These are phyloP conservation scores for Hippocampus abdominalis DNA, from an alignment of 2,113 vertebrate genomes.

Conservation along the genomic window DNA sequence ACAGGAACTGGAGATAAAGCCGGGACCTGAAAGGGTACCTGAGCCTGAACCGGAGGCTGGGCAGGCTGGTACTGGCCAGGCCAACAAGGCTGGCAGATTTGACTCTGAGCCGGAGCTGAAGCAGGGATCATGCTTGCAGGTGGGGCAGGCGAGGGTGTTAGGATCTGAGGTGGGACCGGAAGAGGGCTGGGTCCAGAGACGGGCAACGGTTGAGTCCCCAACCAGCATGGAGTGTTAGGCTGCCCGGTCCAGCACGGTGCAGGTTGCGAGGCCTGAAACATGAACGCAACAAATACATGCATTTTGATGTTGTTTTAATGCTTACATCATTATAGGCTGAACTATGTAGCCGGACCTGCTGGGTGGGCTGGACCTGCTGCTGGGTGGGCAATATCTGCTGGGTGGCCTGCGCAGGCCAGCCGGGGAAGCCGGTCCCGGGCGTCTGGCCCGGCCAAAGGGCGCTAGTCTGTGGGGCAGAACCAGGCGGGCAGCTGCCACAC, in stretches of 20 bases:
- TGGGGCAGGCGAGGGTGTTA: slow-evolving; percentile 33
- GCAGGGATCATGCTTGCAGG: slow-evolving; percentile 18
- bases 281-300: neutral
- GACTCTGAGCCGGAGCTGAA: slow-evolving; percentile 15
- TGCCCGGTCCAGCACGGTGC: slow-evolving; percentile 60
- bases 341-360: neutral
- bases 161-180: slow-evolving; percentile 14
- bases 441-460: slow-evolving; percentile 54
- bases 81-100: slow-evolving; percentile 56
- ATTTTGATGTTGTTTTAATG: neutral
- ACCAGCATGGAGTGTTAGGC: slow-evolving; percentile 58
- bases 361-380: slow-evolving; percentile 7
- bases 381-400: slow-evolving; percentile 27
- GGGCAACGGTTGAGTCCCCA: slow-evolving; percentile 35
- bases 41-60: slow-evolving; percentile 42
- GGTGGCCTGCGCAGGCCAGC: slow-evolving; percentile 58
- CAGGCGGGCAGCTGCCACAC: slow-evolving; percentile 65
- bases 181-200: slow-evolving; percentile 9
- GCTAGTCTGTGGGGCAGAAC: slow-evolving; percentile 61
- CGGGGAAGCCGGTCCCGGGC: slow-evolving; percentile 33
- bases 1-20: slow-evolving; percentile 23
- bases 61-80: slow-evolving; percentile 43
- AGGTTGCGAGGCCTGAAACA: neutral
- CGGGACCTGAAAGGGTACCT: slow-evolving; percentile 22
- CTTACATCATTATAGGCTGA: too few species aligned